phyloP scores from a whole-genome alignment of 92 coral and sea anemone genomes.

The Parazoanthus atlanticus region DNA sequence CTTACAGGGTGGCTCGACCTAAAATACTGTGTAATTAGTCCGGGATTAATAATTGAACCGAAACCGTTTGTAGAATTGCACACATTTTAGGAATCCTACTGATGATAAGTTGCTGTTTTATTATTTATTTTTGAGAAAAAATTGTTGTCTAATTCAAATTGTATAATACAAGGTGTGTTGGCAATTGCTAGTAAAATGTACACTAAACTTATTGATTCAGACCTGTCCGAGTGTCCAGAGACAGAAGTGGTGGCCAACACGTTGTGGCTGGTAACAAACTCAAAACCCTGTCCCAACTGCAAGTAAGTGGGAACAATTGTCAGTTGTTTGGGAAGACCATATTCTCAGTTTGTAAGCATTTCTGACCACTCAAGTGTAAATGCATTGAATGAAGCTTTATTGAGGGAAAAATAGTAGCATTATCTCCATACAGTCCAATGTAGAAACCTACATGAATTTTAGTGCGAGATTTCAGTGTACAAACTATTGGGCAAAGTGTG shows the following conservation, averaged over 20 bases:
- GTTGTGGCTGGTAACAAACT: constrained; percentile 96
- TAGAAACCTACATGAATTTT: neutral
- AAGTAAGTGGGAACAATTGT: constrained; percentile 61
- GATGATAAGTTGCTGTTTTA: too few species aligned
- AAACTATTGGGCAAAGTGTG: neutral
- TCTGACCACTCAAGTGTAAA: neutral
- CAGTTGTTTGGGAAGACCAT: neutral
- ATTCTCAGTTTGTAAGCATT: neutral
- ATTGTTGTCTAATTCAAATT: too few species aligned
- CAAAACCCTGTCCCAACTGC: constrained; percentile 98
- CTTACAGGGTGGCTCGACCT: too few species aligned
- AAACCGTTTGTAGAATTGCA: too few species aligned
- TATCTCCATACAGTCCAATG: too few species aligned
- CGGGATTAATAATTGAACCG: too few species aligned
- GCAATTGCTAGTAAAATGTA: neutral
- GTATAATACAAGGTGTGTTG: neutral
- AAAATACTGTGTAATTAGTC: too few species aligned
- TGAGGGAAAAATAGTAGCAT: too few species aligned
- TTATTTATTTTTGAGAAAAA: too few species aligned
- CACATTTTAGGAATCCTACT: too few species aligned
- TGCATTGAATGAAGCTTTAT: neutral
- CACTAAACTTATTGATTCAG: constrained; percentile 34
- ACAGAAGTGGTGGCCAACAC: constrained; percentile 94
- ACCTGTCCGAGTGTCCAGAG: constrained; percentile 91
- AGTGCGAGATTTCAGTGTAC: neutral